phyloP scores from a whole-genome alignment of 2,797 vertebrate species.

The Hemitrygon akajei region DNA sequence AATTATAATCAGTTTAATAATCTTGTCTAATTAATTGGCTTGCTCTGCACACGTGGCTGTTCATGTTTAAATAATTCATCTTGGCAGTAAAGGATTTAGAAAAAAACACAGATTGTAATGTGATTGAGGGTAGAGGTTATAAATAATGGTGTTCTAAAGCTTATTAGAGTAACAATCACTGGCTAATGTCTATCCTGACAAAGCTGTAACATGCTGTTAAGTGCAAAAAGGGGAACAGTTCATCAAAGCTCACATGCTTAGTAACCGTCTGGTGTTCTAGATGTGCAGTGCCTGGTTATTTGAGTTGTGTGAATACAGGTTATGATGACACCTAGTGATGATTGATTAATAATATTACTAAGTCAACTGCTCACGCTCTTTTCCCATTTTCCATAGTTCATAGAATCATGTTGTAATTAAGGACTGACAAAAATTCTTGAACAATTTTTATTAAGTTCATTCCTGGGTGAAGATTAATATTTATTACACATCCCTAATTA shows the following conservation, averaged over 20 bases:
- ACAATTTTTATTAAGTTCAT: no score
- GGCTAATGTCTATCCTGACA: neutral
- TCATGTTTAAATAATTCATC: neutral
- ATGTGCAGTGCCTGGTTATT: neutral
- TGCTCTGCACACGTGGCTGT: neutral
- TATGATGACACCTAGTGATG: neutral
- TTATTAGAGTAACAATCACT: neutral
- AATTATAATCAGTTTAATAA: neutral
- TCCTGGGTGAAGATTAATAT: no score
- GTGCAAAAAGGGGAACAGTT: neutral
- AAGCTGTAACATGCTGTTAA: neutral
- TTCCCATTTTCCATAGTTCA: no score
- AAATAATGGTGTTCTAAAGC: neutral
- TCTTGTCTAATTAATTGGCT: neutral
- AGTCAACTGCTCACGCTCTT: neutral
- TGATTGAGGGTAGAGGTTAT: neutral
- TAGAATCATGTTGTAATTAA: no score
- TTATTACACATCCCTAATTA: no score
- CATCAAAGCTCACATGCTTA: neutral
- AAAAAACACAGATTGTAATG: neutral
- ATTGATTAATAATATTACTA: neutral
- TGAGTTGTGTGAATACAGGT: neutral
- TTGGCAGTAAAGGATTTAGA: constrained; percentile 9
- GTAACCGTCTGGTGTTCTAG: neutral
- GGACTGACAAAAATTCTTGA: no score